These are phyloP conservation scores for Cricetomys ansorgei DNA, from an alignment of 2,113 vertebrate genomes.

Conservation along the genomic window DNA sequence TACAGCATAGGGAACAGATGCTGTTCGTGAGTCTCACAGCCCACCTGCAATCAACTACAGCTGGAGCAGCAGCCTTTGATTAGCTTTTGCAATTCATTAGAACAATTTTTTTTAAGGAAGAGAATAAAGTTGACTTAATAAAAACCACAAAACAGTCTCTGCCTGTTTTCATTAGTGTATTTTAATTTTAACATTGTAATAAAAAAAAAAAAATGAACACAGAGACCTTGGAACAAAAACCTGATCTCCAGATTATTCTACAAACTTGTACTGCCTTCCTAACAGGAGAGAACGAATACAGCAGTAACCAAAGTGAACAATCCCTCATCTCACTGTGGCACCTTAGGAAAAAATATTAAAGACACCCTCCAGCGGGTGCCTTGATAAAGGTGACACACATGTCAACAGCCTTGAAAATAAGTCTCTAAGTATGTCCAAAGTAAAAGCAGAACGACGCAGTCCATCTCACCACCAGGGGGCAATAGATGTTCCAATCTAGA, in stretches of 20 bases:
- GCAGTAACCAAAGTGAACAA: not conserved
- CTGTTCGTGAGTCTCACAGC: not conserved
- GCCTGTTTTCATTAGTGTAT: not conserved
- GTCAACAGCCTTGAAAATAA: constrained; percentile 36
- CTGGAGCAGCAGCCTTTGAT: constrained; percentile 56
- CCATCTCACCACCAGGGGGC: constrained; percentile 44
- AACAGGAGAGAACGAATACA: not conserved
- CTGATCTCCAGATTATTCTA: constrained; percentile 39
- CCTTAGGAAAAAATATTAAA: not conserved
- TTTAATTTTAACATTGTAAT: constrained; percentile 53
- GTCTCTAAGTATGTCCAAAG: not conserved
- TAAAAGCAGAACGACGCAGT: not conserved
- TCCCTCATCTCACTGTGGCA: not conserved
- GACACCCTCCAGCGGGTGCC: not conserved
- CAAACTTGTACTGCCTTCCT: not conserved
- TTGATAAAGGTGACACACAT: not conserved
- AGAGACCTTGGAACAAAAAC: constrained; percentile 42
- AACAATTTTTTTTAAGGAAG: constrained; percentile 52
- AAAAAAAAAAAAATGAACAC: constrained; percentile 48
- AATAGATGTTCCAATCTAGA: not conserved
- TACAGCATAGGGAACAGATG: constrained; percentile 2
- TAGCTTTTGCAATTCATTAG: constrained; percentile 62
- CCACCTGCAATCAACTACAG: constrained; percentile 17
- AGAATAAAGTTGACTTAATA: constrained; percentile 72
- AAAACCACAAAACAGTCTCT: constrained; percentile 57